A percentile compares a stretch with the other conserved stretches of the same genome.
These are phyloP conservation scores for Phaenicophaeus curvirostris DNA, from an alignment of 2,797 vertebrate genomes.

Conservation along the genomic window DNA sequence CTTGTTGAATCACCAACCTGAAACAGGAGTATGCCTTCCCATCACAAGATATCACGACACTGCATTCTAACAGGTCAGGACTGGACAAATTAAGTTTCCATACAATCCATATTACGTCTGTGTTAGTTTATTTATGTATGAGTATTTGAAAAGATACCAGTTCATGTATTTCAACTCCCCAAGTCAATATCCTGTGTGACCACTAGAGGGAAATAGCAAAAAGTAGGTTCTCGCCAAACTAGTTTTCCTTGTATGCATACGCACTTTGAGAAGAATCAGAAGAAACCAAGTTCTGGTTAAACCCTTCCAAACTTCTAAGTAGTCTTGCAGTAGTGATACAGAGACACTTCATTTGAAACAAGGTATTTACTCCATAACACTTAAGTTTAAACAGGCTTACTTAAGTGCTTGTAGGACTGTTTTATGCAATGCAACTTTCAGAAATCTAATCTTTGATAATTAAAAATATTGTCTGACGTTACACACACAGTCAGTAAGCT, in stretches of 20 bases:
- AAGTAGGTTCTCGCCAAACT: too few species aligned
- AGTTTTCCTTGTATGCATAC: background rate
- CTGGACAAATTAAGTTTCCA: background rate
- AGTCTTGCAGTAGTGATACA: background rate
- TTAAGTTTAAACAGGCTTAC: background rate
- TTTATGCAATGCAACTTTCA: background rate
- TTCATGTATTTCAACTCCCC: background rate
- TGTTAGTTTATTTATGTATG: background rate
- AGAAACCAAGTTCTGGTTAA: background rate
- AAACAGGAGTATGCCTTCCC: background rate
- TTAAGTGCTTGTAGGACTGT: background rate
- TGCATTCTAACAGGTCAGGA: background rate
- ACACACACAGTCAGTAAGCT: too few species aligned
- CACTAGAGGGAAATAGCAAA: too few species aligned
- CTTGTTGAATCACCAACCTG: background rate
- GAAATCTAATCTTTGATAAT: background rate
- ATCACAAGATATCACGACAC: background rate
- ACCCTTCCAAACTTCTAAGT: background rate
- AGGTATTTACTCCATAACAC: background rate
- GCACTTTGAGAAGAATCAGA: background rate
- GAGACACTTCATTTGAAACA: background rate
- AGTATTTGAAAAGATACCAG: background rate
- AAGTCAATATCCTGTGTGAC: background rate
- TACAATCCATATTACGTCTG: accelerated
- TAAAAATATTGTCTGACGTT: background rate